phyloP scores from a whole-genome alignment of 2,113 vertebrate species.

The Ameiurus melas region DNA sequence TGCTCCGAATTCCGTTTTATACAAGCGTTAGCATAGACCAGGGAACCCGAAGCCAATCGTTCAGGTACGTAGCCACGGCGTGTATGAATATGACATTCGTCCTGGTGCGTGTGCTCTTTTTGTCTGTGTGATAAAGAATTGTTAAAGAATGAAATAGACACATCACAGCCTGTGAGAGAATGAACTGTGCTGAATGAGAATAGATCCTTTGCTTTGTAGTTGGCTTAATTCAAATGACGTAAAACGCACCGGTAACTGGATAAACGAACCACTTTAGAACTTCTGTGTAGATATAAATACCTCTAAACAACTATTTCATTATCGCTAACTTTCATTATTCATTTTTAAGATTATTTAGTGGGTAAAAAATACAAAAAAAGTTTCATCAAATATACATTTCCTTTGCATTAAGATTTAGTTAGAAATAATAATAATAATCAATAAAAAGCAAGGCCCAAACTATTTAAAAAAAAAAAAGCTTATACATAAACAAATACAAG shows the following conservation, averaged over 20 bases:
- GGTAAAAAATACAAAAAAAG: not conserved
- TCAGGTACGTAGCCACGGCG: too few species aligned
- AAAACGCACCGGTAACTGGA: not conserved
- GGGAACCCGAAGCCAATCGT: not conserved
- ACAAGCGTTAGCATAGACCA: not conserved
- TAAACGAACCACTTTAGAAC: not conserved
- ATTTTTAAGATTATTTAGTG: not conserved
- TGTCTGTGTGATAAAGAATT: not conserved
- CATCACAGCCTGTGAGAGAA: not conserved
- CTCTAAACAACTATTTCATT: not conserved
- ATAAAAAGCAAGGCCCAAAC: not conserved
- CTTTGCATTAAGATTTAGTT: too few species aligned
- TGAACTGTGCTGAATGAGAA: not conserved
- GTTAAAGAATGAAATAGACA: not conserved
- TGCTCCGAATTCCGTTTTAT: constrained; percentile 33
- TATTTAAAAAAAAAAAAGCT: not conserved
- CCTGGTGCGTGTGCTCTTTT: not conserved
- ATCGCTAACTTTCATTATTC: not conserved
- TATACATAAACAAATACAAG: not conserved
- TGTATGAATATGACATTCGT: not conserved
- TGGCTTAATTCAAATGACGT: not conserved
- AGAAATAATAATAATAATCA: not conserved
- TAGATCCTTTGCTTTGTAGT: not conserved
- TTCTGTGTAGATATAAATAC: not conserved
- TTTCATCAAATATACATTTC: not conserved